A percentile compares a stretch with the other conserved stretches of the same genome.
These are phyloP conservation scores for Gnathonemus echidnorhynchus DNA, from an alignment of 2,113 vertebrate genomes.

Conservation along the genomic window DNA sequence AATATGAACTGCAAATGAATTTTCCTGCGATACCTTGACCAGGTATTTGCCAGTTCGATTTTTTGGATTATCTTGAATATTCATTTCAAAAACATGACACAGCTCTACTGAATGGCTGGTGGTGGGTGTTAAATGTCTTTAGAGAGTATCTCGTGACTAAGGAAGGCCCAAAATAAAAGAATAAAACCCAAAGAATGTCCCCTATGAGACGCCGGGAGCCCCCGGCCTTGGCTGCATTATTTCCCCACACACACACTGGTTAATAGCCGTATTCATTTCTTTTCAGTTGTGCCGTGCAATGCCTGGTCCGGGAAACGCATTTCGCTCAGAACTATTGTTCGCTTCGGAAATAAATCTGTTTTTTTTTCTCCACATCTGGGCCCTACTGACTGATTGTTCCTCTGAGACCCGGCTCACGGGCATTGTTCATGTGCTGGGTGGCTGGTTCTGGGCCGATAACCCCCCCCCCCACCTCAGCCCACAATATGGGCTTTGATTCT, in stretches of 20 bases:
- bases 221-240: background rate
- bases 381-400: background rate
- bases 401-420: background rate
- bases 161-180: background rate
- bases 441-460: background rate
- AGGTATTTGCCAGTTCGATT: background rate
- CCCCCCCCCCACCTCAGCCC: background rate
- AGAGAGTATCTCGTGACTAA: background rate
- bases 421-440: background rate
- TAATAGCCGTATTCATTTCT: constrained; percentile 18
- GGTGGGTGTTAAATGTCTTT: background rate
- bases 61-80: background rate
- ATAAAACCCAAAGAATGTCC: constrained; percentile 19
- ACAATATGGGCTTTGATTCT: background rate
- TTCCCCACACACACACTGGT: constrained; percentile 8
- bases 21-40: background rate
- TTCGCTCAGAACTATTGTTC: background rate
- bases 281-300: background rate
- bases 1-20: background rate
- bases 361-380: constrained; percentile 3
- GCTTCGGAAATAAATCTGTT: background rate
- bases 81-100: background rate
- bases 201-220: background rate
- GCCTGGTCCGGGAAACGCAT: background rate
- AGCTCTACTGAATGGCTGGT: background rate